These are phyloP conservation scores for Sebastes jordani DNA, from an alignment of 2,797 vertebrate genomes.

Conservation along the genomic window DNA sequence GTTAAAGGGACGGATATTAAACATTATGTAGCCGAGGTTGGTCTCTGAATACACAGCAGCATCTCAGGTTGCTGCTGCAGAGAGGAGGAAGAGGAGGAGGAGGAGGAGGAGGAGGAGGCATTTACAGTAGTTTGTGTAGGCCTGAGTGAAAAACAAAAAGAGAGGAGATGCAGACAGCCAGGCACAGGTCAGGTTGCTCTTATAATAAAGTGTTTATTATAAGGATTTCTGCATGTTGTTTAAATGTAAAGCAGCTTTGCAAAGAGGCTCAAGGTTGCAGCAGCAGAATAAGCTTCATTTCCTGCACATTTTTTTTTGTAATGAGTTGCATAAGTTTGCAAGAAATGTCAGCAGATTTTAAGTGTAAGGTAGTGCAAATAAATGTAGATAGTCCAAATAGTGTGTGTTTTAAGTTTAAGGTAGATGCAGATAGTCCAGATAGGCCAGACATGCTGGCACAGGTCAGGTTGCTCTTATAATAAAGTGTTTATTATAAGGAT, in stretches of 20 bases:
- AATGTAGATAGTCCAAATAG: too few species aligned
- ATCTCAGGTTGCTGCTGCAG: conserved; percentile 80
- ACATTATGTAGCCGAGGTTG: conserved; percentile 29
- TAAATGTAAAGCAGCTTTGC: background rate
- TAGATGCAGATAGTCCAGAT: too few species aligned
- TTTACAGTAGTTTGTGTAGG: conserved; percentile 61
- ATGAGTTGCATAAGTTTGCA: background rate
- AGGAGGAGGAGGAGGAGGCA: background rate
- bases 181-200: conserved; percentile 5
- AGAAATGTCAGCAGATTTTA: too few species aligned
- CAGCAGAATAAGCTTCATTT: background rate
- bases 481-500: conserved; percentile 24
- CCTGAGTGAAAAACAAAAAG: conserved; percentile 60
- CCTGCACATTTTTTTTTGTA: background rate
- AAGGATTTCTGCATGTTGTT: background rate
- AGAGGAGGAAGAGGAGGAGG: conserved; percentile 11
- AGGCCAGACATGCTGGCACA: too few species aligned
- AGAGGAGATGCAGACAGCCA: background rate
- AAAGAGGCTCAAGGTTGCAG: background rate
- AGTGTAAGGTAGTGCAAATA: too few species aligned
- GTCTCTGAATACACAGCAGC: conserved; percentile 50
- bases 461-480: conserved; percentile 12
- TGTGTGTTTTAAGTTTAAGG: too few species aligned
- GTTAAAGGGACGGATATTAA: background rate
- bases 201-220: conserved; percentile 33